Base-by-base conservation (phyloP, 2,797 vertebrate genomes). In the Antrozous pallidus region DNA sequence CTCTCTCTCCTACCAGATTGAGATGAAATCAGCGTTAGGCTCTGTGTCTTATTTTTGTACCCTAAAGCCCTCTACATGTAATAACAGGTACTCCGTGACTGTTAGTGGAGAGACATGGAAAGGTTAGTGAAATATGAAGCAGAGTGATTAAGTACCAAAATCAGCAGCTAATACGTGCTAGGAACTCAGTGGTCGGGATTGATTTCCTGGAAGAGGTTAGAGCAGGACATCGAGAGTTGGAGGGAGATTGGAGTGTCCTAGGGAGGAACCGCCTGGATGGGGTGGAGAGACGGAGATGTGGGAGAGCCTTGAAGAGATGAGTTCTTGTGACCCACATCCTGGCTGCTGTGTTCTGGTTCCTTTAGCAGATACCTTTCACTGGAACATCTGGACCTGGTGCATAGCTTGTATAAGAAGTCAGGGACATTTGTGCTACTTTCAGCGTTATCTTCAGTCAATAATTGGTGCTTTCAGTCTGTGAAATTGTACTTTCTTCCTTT, bases 401-500 rank as follows among this genome's bases (percentile, higher is more conserved):
- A 24, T 16, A 47, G n/a, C 18, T 69, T 69, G 2, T 33, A 36
- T 75, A 91, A 13, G 45, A 73, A 70, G 42, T 85, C 26, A 65
- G 45, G n/a, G 69, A n/a, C 40, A 33, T 42, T 28, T 87, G 38
- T 91, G 82, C 79, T 58, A 28, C 45, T 80, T 92, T 87, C 10
- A 94, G 42, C 49, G 11, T 85, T 8, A 45, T 45, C 20, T 38
- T 84, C 11, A 70, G 2, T 80, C 45, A 71, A 73, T 74, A 88
- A 28, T 45, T 70, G 42, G 31, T 40, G 24, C 45, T 80, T 91
- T n/a, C 14, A 22, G 38, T 67, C 38, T 83, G 31, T 93, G 38
- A 90, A 73, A 94, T 96, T 96, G 1, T 90, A n/a, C 69, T 96
- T 97, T 67, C 70, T 91, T 81, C 93, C 93, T 98, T 94, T 91